Percentiles rank a stretch among this genome's conserved stretches.
phyloP scores from a whole-genome alignment of 2,888 invertebrate species.

The Sympetrum striolatum region DNA sequence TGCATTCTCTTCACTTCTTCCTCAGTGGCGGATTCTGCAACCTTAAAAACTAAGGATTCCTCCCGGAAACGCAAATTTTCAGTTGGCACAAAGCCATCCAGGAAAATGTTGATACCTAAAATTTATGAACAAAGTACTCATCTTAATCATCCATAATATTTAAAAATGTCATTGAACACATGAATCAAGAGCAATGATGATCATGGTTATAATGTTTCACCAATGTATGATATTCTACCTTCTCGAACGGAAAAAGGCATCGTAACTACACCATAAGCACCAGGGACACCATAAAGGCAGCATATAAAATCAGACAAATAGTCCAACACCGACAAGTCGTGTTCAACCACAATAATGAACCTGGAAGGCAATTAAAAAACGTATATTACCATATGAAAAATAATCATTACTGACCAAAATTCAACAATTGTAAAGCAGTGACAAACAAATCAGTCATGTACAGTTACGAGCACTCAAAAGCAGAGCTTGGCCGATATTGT shows the following conservation, averaged over 20 bases:
- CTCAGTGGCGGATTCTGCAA: constrained; percentile 96
- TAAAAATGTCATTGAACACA: too few relatives aligned
- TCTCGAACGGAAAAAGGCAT: constrained; percentile 99
- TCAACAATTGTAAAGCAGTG: not conserved
- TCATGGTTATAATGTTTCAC: too few relatives aligned
- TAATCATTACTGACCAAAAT: not conserved
- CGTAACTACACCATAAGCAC: constrained; percentile 99
- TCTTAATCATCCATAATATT: too few relatives aligned
- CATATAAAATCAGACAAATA: constrained; percentile 99
- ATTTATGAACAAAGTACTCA: constrained; percentile 46
- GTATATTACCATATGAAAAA: constrained; percentile 46
- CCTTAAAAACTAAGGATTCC: constrained; percentile 96
- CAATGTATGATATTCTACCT: constrained; percentile 67
- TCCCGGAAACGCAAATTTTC: constrained; percentile 99
- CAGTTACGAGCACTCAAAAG: too few relatives aligned
- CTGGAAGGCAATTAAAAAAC: constrained; percentile 61
- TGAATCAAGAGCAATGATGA: too few relatives aligned
- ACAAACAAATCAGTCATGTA: not conserved
- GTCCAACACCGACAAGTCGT: constrained; percentile 97
- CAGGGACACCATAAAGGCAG: constrained; percentile 96
- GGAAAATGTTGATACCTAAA: constrained; percentile 94
- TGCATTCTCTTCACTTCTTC: constrained; percentile 97
- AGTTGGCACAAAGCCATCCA: constrained; percentile 99
- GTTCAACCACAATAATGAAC: constrained; percentile 98
- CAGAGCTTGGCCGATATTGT: too few relatives aligned